Percentiles rank a stretch among this genome's conserved stretches.
phyloP scores from a whole-genome alignment of 2,113 vertebrate species.

The Pitta sordida region DNA sequence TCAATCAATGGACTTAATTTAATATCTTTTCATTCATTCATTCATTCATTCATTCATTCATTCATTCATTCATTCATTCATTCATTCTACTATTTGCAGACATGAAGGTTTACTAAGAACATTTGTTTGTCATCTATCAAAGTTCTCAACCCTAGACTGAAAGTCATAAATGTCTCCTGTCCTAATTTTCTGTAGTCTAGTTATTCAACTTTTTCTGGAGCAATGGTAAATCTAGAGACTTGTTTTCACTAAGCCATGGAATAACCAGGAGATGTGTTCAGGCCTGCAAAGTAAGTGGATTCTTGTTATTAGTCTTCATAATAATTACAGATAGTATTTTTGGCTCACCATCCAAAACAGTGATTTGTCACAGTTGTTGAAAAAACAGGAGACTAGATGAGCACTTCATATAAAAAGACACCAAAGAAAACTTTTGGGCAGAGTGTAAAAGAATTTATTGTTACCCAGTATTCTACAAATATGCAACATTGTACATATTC shows the following conservation, averaged over 20 bases:
- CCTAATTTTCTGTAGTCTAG: background rate
- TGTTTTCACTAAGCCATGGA: background rate
- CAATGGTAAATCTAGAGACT: no score
- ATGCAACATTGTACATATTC: background rate
- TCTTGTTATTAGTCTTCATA: background rate
- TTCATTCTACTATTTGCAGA: background rate
- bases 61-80: background rate
- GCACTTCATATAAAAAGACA: background rate
- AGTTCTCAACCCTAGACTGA: background rate
- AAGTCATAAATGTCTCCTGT: background rate
- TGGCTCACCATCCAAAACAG: background rate
- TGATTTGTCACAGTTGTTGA: background rate
- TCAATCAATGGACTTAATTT: rapidly evolving
- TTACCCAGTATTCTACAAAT: rapidly evolving
- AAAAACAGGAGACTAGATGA: background rate
- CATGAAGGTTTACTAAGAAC: background rate
- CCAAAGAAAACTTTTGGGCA: background rate
- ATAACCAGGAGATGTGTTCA: background rate
- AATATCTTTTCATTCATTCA: background rate
- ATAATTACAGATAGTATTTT: background rate
- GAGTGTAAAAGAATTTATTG: background rate
- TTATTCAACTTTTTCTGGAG: background rate
- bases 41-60: background rate
- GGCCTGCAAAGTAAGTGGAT: background rate
- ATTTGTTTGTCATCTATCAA: background rate